A percentile compares a stretch with the other conserved stretches of the same genome.
Evolutionary conservation across 92 coral and sea anemone species (phyloP).

Genomic region (Siderastrea radians): DNA sequence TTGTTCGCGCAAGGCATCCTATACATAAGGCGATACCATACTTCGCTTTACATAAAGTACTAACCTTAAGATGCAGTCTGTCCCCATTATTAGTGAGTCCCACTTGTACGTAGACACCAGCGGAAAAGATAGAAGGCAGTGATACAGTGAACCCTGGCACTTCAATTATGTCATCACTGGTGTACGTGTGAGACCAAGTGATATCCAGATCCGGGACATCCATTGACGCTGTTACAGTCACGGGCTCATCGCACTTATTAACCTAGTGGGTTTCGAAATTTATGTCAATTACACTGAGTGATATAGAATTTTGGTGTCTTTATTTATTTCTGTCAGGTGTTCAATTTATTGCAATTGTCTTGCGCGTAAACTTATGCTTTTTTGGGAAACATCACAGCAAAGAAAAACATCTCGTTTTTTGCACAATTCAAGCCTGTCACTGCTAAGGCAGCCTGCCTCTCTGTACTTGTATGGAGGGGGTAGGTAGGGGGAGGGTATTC

Average conservation of each 20-base stretch:
- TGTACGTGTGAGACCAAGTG: conserved; percentile 74
- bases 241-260: conserved; percentile 73
- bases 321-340: no score
- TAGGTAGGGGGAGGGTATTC: no score
- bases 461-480: no score
- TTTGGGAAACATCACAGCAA: no score
- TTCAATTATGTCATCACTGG: conserved; percentile 52
- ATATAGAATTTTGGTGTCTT: no score
- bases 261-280: conserved; percentile 15
- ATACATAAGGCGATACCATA: not conserved
- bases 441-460: no score
- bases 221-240: conserved; percentile 69
- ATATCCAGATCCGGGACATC: conserved; percentile 63
- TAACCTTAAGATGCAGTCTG: conserved; percentile 49
- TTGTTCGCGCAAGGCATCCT: no score
- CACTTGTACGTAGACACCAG: conserved; percentile 62
- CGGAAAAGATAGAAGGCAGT: not conserved
- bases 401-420: no score
- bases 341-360: no score
- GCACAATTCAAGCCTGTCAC: no score
- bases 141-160: conserved; percentile 67
- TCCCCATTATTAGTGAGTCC: conserved; percentile 15
- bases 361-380: no score
- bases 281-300: not conserved
- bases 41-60: not conserved